Evolutionary conservation across 2,888 invertebrate genomes (phyloP).

Genomic region (Drosophila seclusa): DNA sequence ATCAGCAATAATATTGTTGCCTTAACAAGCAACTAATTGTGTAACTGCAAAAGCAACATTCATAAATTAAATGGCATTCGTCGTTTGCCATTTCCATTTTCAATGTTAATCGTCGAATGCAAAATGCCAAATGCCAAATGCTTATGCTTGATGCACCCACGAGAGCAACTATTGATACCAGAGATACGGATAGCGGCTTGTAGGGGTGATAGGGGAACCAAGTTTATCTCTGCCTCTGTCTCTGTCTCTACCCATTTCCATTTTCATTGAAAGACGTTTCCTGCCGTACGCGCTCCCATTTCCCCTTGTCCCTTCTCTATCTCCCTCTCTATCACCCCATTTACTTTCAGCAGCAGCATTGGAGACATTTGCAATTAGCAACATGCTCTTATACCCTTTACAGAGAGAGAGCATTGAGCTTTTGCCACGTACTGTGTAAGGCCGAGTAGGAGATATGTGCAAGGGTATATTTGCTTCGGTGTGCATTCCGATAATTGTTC

Average conservation of each 20-base stretch:
- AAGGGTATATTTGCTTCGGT: not conserved
- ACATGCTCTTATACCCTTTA: slow-evolving; percentile 4
- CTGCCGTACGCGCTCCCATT: slow-evolving; percentile 54
- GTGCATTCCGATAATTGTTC: not conserved
- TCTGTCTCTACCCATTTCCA: slow-evolving; percentile 51
- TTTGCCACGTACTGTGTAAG: not conserved
- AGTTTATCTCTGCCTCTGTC: not conserved
- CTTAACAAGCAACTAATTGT: slow-evolving; percentile 71
- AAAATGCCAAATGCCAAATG: slow-evolving; percentile 26
- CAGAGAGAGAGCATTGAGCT: not conserved
- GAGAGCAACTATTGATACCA: slow-evolving; percentile 32
- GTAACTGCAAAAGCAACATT: slow-evolving; percentile 71
- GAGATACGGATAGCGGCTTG: not conserved
- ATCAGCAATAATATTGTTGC: slow-evolving; percentile 40
- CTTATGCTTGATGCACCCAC: slow-evolving; percentile 52
- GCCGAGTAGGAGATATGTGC: not conserved
- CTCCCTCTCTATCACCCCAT: not conserved
- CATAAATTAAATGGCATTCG: slow-evolving; percentile 69
- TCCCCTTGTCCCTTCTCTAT: not conserved
- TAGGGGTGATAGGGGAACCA: not conserved
- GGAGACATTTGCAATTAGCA: slow-evolving; percentile 48
- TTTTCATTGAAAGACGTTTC: slow-evolving; percentile 79
- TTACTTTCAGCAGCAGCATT: slow-evolving; percentile 16
- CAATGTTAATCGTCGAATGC: slow-evolving; percentile 75
- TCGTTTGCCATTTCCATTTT: slow-evolving; percentile 66